These are phyloP conservation scores for Agapostemon virescens DNA, from an alignment of 2,888 invertebrate genomes.

Conservation along the genomic window DNA sequence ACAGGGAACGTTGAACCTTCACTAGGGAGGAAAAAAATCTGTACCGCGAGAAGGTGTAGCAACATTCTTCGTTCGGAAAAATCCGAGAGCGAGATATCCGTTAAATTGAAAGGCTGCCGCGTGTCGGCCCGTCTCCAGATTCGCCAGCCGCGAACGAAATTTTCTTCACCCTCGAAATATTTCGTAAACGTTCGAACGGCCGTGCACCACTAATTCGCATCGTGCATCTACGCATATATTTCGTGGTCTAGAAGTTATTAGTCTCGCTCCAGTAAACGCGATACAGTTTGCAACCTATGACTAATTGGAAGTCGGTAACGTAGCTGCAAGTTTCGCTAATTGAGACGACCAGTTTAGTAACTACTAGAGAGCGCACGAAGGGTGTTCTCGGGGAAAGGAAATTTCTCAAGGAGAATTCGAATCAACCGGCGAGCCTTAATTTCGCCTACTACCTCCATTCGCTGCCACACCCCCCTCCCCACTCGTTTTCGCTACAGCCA, in stretches of 20 bases:
- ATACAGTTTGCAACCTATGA: constrained; percentile 66
- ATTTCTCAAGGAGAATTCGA: constrained; percentile 63
- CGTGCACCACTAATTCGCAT: constrained; percentile 51
- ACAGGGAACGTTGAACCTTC: constrained; percentile 15
- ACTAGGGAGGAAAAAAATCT: background rate
- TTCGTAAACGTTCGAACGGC: constrained; percentile 42
- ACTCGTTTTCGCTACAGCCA: background rate
- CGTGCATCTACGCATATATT: constrained; percentile 52
- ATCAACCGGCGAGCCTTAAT: constrained; percentile 59
- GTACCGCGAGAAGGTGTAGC: background rate
- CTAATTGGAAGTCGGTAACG: constrained; percentile 66
- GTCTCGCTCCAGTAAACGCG: constrained; percentile 64
- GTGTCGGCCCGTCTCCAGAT: background rate
- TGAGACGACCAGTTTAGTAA: constrained; percentile 67
- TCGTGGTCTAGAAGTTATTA: constrained; percentile 62
- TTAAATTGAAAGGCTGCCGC: background rate
- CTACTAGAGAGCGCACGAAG: constrained; percentile 60
- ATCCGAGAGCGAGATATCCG: background rate
- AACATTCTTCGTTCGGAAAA: background rate
- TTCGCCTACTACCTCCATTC: constrained; percentile 26
- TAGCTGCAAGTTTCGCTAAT: constrained; percentile 66
- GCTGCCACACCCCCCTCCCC: background rate
- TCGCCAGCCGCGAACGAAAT: constrained; percentile 12
- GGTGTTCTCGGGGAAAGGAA: constrained; percentile 55
- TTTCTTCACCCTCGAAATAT: constrained; percentile 31